Evolutionary conservation across 2,888 invertebrate species (phyloP).

Genomic region (Alviniconcha strummeri): DNA sequence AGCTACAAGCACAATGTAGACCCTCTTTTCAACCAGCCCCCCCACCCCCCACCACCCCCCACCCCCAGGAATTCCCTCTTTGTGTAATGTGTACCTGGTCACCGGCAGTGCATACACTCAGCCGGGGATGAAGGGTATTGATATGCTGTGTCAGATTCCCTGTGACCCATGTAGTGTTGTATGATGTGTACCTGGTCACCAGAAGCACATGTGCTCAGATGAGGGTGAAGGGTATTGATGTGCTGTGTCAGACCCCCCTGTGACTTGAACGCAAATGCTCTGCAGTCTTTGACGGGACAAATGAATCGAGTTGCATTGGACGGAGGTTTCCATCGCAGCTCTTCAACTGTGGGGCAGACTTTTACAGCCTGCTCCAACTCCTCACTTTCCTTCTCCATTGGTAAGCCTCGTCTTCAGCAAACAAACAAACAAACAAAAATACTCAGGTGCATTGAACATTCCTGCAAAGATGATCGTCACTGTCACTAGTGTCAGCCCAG

Average conservation of each 20-base stretch:
- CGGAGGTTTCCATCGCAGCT: not conserved
- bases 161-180: too few relatives aligned
- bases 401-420: too few relatives aligned
- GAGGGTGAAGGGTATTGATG: conserved; percentile 2
- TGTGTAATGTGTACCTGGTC: too few relatives aligned
- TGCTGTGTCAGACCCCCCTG: conserved; percentile 15
- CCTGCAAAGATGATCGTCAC: not conserved
- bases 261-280: not conserved
- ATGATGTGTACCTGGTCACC: too few relatives aligned
- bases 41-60: too few relatives aligned
- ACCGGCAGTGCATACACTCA: too few relatives aligned
- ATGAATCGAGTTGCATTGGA: not conserved
- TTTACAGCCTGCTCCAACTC: not conserved
- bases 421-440: too few relatives aligned
- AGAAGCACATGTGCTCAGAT: not conserved
- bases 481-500: not conserved
- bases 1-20: too few relatives aligned
- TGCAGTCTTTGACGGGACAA: conserved; percentile 12
- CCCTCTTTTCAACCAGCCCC: too few relatives aligned
- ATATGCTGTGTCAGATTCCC: conserved; percentile 14
- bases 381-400: not conserved
- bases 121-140: conserved; percentile 3
- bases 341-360: conserved; percentile 16
- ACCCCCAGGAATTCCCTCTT: too few relatives aligned
- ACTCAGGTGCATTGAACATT: not conserved